Conservation (phyloP, 2,113 vertebrate species). For the Empidonax traillii region DNA sequence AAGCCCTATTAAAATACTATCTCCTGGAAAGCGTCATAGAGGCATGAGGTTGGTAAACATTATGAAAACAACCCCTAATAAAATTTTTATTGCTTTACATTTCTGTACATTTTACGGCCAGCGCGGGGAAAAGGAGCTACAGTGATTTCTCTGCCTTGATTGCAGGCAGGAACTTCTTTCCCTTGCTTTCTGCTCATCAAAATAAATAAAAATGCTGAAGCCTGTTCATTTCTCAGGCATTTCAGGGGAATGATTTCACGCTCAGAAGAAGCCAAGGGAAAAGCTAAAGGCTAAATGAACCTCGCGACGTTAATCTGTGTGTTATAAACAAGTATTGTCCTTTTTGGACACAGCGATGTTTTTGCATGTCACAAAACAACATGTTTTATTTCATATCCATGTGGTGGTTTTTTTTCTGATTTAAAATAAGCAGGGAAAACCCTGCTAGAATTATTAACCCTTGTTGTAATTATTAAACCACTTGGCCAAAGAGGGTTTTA, state of each 20-base stretch:
- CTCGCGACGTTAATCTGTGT: background rate
- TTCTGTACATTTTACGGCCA: slow-evolving; percentile 52
- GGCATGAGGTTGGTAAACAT: slow-evolving; percentile 54
- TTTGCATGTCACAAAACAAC: background rate
- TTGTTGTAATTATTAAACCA: background rate
- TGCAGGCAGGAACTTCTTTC: background rate
- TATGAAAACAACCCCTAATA: slow-evolving; percentile 14
- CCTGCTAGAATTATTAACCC: background rate
- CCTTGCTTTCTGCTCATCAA: slow-evolving; percentile 4
- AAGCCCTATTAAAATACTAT: slow-evolving; percentile 42
- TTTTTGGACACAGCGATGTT: background rate
- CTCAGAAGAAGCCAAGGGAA: background rate
- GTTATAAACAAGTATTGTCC: background rate
- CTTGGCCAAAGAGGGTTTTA: fast-evolving
- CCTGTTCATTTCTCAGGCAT: background rate
- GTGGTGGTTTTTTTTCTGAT: background rate
- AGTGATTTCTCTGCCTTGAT: background rate
- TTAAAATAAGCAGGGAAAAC: background rate
- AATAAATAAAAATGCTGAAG: slow-evolving; percentile 39
- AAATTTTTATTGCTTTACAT: slow-evolving; percentile 51
- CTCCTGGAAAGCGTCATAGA: slow-evolving; percentile 55
- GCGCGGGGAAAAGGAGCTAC: background rate
- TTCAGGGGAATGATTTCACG: background rate
- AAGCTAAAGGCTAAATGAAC: background rate
- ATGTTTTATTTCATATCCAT: background rate